A percentile compares a stretch with the other conserved stretches of the same genome.
Conservation (phyloP, 1,140 invertebrate species). For the Akabosia matsudoensis region DNA sequence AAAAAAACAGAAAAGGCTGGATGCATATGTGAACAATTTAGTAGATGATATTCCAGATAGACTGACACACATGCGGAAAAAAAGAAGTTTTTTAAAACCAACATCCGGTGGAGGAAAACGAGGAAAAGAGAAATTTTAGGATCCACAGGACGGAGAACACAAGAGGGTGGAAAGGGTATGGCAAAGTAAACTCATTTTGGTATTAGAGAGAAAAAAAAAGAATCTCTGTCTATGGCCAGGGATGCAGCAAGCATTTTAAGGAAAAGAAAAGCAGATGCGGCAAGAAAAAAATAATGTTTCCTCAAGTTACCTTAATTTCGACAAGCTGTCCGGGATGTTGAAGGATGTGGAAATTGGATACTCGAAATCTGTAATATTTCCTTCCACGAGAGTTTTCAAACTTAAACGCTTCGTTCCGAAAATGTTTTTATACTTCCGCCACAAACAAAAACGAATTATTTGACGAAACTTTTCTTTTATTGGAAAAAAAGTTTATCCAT, state of each 20-base stretch:
- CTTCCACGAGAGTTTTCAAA: neutral
- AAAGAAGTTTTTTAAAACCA: neutral
- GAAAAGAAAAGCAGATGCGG: neutral
- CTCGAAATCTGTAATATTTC: neutral
- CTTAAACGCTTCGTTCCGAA: neutral
- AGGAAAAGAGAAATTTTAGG: too few relatives aligned
- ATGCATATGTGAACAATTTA: too few relatives aligned
- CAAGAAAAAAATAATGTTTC: neutral
- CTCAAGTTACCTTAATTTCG: conserved; percentile 19
- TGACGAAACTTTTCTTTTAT: neutral
- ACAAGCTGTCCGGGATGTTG: neutral
- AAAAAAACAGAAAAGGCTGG: too few relatives aligned
- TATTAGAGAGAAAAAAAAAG: neutral
- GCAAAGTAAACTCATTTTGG: too few relatives aligned
- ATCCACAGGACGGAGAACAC: too few relatives aligned
- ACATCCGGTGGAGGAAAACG: conserved; percentile 15
- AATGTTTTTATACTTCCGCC: too few relatives aligned
- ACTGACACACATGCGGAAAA: neutral
- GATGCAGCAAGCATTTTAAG: neutral
- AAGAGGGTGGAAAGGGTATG: too few relatives aligned
- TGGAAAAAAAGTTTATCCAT: neutral
- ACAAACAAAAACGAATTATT: too few relatives aligned
- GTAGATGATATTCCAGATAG: neutral
- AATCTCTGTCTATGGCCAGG: too few relatives aligned
- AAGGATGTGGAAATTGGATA: conserved; percentile 2